Conservation (phyloP, 1,140 invertebrate genomes). For the Rhynchophorus ferrugineus region DNA sequence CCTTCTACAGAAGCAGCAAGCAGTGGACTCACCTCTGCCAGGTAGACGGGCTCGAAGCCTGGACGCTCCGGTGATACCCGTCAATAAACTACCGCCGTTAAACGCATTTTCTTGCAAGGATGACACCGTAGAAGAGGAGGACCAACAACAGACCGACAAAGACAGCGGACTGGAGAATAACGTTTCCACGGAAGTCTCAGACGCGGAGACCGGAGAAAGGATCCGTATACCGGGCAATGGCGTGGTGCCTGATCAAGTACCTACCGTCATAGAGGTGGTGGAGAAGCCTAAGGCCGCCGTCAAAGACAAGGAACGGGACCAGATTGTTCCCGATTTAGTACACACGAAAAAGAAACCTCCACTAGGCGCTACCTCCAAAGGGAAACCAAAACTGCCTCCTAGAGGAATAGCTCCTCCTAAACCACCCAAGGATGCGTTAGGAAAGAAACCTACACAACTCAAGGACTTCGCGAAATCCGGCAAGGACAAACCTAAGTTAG, state of each 20-base stretch:
- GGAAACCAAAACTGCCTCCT: conserved; percentile 18
- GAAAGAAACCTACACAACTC: conserved; percentile 8
- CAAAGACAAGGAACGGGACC: conserved; percentile 40
- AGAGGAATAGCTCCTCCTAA: conserved; percentile 10
- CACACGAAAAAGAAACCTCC: conserved; percentile 25
- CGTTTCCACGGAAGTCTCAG: conserved; percentile 39
- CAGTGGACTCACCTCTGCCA: conserved; percentile 62
- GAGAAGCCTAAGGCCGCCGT: conserved; percentile 7
- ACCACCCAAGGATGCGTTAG: conserved; percentile 6
- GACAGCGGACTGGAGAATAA: conserved; percentile 31
- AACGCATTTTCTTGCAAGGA: conserved; percentile 82
- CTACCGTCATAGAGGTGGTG: neutral
- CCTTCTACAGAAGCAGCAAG: conserved; percentile 63
- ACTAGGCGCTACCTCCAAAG: conserved; percentile 8
- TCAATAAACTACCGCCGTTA: conserved; percentile 68
- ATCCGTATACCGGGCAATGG: conserved; percentile 5
- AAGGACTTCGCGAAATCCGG: neutral
- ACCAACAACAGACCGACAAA: conserved; percentile 35
- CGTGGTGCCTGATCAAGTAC: conserved; percentile 16
- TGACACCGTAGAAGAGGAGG: conserved; percentile 68
- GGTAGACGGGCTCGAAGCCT: conserved; percentile 71
- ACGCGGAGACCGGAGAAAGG: conserved; percentile 40
- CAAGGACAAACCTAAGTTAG: conserved; percentile 17
- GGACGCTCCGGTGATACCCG: conserved; percentile 71
- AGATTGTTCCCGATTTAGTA: conserved; percentile 52